Evolutionary conservation across 2,888 invertebrate species (phyloP), one percentile per base, ranked within the genome.

Genomic region (Spicauda simplicius): DNA sequence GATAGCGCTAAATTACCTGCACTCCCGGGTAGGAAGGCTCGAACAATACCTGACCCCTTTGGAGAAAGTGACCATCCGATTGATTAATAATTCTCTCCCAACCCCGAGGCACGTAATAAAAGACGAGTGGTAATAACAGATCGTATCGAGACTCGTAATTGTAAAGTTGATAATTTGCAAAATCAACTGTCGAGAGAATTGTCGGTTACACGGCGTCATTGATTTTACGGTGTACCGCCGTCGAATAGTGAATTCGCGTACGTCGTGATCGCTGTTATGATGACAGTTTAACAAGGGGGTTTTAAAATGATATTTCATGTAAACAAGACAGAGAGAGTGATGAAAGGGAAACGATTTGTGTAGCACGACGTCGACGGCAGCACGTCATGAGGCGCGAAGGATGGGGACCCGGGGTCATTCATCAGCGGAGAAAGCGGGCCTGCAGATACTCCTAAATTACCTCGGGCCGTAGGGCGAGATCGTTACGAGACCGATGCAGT

Each of bases 331-430:
- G 81, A 77, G 77, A 80, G 80, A 80, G 81, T 84, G 83, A 81
- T 85, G 87, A 88, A 90, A 88, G 81, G 81, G 84, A 87, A 88
- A 86, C 83, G 82, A 86, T 89, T 84, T 85, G 84, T 84, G 80
- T 74, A 79, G 79, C 65, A 64, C 64, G 58, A 64, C 41, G 74
- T 72, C 73, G 73, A 75, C 73, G 79, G 76, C 79, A 80, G 65
- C 59, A 33, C 76, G 82, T 77, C 80, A 77, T 77, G 76, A 82
- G 81, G 80, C 81, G 83, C 79, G 77, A 83, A 83, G 86, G 82
- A 82, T 82, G 80, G 78, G 76, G 79, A 75, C 79, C 77, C 76
- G 77, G 76, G 85, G 87, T 88, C 86, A 86, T 86, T 87, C 85
- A 85, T 88, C 84, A 83, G 80, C 73, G 78, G 87, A 86, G 91